Base-by-base conservation (phyloP, 1,140 invertebrate genomes). In the Drosophila repleta region DNA sequence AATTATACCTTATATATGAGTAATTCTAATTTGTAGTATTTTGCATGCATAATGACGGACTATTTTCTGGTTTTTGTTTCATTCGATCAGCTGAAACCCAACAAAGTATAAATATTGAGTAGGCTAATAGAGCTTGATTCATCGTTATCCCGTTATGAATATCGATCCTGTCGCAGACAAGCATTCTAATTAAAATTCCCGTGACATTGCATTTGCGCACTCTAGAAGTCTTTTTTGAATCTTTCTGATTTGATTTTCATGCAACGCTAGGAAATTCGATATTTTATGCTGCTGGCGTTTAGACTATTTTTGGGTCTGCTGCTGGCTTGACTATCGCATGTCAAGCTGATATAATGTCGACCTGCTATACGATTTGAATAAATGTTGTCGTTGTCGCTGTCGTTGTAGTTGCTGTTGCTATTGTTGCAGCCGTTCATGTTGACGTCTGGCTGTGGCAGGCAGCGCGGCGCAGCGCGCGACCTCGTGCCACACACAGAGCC, bases 331-430 rank as follows among this genome's bases (percentile, higher is more conserved):
- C 29, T 67, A 41, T 69, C 57, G 81, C 81, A 78, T 85, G 81
- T 85, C 83, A 68, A 64, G 60, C 70, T 48, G 71, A 76, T 61
- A 85, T 87, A 76, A 85, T 63, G 73, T 37, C 66, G 58, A 41
- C 60, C 58, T 62, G 46, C 70, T 56, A 67, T 73, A 76, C 76
- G 75, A 85, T 87, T 85, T 85, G 76, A 87, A 85, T 85, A 85
- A 85, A 87, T 82, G 74, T 71, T 55, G 52, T 55, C 52, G 52
- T 41, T 53, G 46, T 24, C 13, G 32, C 2, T 18, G n/a, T n/a
- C n/a, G 37, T 39, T 13, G 13, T 39, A 15, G 39, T 41, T 41
- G 15, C 15, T 41, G 39, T 41, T 41, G 4, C 7, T 39, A 6
- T 15, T 15, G 37, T n/a, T 78, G 74, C 65, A 18, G 55, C 29